A percentile compares a stretch with the other conserved stretches of the same genome.
These are phyloP conservation scores for Ctenodactylus gundi DNA, from an alignment of 2,113 vertebrate species.

Conservation along the genomic window DNA sequence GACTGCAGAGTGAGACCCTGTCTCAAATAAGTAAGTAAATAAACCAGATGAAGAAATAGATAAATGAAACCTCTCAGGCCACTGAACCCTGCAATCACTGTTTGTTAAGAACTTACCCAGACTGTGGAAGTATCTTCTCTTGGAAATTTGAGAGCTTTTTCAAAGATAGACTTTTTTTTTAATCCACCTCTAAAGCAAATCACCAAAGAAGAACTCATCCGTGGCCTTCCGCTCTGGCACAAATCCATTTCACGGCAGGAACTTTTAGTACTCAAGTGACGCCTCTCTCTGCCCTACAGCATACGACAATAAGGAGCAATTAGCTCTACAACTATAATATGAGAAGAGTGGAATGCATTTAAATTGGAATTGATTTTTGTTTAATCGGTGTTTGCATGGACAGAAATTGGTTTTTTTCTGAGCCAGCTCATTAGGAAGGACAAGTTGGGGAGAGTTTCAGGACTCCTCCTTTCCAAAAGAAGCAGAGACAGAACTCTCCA, in stretches of 20 bases:
- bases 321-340: constrained; percentile 61
- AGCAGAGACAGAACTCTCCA: background rate
- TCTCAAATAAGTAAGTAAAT: too few relatives aligned
- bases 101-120: background rate
- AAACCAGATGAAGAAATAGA: background rate
- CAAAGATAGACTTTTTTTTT: background rate
- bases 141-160: background rate
- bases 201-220: constrained; percentile 65
- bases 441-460: background rate
- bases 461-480: background rate
- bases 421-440: constrained; percentile 46
- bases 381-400: constrained; percentile 49
- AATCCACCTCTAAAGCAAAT: background rate
- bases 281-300: constrained; percentile 47
- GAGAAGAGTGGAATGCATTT: constrained; percentile 57
- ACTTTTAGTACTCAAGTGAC: constrained; percentile 61
- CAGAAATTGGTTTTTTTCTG: background rate
- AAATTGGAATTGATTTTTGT: constrained; percentile 72
- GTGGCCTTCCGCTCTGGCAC: constrained; percentile 39
- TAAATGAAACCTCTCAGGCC: background rate
- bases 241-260: constrained; percentile 66
- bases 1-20: too few relatives aligned
- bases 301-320: constrained; percentile 64
- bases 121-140: background rate
- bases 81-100: background rate